These are phyloP conservation scores for Galagoides demidoff DNA, from an alignment of 2,797 vertebrate species.

Conservation along the genomic window DNA sequence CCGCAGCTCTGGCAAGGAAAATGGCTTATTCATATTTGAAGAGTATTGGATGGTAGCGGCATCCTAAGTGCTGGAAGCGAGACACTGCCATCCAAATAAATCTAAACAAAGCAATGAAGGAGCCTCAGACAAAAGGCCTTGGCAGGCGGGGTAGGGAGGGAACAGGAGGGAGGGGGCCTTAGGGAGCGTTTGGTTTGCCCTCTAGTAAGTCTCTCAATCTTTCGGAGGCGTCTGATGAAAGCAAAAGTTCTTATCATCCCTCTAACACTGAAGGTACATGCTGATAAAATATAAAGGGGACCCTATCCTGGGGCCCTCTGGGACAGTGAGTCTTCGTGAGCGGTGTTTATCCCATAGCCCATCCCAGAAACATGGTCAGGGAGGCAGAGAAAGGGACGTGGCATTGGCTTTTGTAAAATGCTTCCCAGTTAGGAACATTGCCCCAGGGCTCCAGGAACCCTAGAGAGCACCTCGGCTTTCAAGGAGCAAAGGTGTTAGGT, in stretches of 20 bases:
- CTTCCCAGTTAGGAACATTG: neutral
- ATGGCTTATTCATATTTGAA: slow-evolving; percentile 49
- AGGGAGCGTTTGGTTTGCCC: neutral
- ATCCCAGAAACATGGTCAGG: neutral
- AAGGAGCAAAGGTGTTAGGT: neutral
- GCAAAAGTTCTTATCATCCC: neutral
- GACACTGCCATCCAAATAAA: neutral
- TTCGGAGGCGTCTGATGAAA: neutral
- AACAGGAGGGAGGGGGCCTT: neutral
- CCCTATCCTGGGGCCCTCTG: neutral
- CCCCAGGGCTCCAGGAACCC: no score
- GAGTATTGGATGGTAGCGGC: slow-evolving; percentile 44
- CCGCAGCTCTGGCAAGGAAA: neutral
- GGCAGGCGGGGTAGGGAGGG: neutral
- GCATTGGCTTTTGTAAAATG: neutral
- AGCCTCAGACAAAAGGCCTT: neutral
- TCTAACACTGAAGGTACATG: neutral
- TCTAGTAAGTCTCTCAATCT: neutral
- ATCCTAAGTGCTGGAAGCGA: neutral
- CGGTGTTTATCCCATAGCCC: neutral
- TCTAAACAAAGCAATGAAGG: neutral
- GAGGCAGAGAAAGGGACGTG: neutral
- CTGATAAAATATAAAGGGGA: neutral
- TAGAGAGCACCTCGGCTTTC: neutral
- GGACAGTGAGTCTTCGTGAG: neutral